phyloP scores from a whole-genome alignment of 2,888 invertebrate species.

The Microplitis deprimator region DNA sequence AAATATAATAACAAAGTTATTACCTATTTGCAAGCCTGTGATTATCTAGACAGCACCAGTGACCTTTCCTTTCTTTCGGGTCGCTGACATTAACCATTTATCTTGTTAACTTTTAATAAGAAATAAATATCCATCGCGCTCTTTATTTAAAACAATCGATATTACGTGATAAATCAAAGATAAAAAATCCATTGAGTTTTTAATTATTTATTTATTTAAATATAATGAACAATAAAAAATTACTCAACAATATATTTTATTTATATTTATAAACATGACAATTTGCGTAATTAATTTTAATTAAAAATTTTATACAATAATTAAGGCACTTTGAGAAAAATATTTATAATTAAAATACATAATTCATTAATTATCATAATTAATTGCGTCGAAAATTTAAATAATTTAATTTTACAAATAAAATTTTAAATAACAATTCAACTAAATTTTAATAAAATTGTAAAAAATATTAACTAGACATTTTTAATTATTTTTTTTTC shows the following conservation, averaged over 20 bases:
- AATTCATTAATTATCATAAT: background rate
- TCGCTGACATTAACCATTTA: background rate
- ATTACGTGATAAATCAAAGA: background rate
- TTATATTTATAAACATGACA: background rate
- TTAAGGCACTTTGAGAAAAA: background rate
- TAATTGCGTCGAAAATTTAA: background rate
- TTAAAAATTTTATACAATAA: background rate
- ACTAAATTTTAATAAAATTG: background rate
- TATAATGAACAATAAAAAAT: conserved; percentile 1
- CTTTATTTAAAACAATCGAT: background rate
- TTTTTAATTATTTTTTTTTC: background rate
- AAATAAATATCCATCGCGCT: background rate
- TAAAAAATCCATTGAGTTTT: background rate
- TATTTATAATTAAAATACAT: background rate
- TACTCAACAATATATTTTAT: background rate
- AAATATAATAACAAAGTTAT: background rate
- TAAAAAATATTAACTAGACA: background rate
- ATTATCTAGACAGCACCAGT: background rate
- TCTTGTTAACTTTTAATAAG: background rate
- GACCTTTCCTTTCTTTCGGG: background rate
- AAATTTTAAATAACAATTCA: background rate
- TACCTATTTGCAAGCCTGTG: background rate
- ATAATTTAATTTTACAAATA: background rate
- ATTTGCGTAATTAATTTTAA: background rate
- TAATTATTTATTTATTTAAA: background rate